phyloP scores from a whole-genome alignment of 2,113 vertebrate genomes.

The Cavia porcellus region DNA sequence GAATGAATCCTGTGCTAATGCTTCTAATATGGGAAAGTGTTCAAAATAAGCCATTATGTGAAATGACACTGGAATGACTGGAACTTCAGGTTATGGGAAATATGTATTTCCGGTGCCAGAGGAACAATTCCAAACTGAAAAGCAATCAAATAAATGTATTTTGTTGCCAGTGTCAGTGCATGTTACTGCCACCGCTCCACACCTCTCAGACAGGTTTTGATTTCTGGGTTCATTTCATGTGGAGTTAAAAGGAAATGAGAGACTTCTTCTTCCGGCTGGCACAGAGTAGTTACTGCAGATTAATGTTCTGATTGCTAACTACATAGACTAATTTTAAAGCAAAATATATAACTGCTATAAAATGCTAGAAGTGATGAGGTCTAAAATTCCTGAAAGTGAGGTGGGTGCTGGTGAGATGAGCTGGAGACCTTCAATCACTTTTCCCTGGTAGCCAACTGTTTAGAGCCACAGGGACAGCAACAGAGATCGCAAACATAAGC shows the following conservation, averaged over 20 bases:
- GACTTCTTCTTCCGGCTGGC: background rate
- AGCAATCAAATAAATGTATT: slow-evolving; percentile 64
- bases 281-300: background rate
- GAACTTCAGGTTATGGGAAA: background rate
- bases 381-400: background rate
- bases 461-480: background rate
- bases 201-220: slow-evolving; percentile 12
- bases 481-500: background rate
- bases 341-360: background rate
- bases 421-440: background rate
- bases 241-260: slow-evolving; percentile 36
- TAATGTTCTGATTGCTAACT: background rate
- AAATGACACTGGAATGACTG: background rate
- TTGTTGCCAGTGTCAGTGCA: slow-evolving; percentile 38
- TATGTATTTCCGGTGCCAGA: slow-evolving; percentile 14
- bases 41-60: background rate
- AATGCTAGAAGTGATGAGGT: background rate
- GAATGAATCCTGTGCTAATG: slow-evolving; percentile 45
- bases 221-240: slow-evolving; percentile 49
- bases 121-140: slow-evolving; percentile 60
- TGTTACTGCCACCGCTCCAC: background rate
- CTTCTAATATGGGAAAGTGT: slow-evolving; percentile 12
- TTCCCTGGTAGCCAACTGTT: background rate
- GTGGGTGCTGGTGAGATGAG: background rate
- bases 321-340: background rate